These are phyloP conservation scores for Struthio camelus DNA, from an alignment of 2,113 vertebrate species.

Conservation along the genomic window DNA sequence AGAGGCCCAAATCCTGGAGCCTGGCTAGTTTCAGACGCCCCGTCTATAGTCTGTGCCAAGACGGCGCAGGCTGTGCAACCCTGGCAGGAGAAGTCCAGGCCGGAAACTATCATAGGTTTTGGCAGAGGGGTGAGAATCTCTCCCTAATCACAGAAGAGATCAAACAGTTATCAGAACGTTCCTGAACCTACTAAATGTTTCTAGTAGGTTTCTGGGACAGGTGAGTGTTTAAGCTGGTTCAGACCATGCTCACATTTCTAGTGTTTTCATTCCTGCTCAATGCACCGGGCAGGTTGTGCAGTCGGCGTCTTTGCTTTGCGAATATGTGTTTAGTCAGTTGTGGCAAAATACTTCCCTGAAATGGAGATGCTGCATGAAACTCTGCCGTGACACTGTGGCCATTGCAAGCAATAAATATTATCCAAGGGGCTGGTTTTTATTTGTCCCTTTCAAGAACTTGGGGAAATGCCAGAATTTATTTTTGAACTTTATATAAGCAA, in stretches of 20 bases:
- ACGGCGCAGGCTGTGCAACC: not conserved
- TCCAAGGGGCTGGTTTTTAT: not conserved
- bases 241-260: not conserved
- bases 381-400: not conserved
- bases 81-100: not conserved
- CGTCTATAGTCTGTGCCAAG: fast-evolving
- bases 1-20: not conserved
- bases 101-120: not conserved
- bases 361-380: not conserved
- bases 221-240: not conserved
- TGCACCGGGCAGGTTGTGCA: not conserved
- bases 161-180: not conserved
- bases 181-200: not conserved
- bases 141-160: not conserved
- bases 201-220: not conserved
- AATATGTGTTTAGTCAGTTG: not conserved
- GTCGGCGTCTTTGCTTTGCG: not conserved
- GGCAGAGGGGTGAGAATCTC: not conserved
- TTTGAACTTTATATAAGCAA: conserved; percentile 35
- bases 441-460: conserved; percentile 16
- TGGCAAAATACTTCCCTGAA: conserved; percentile 16
- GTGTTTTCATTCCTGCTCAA: not conserved
- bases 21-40: not conserved
- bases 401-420: not conserved
- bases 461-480: conserved; percentile 30